phyloP scores from a whole-genome alignment of 2,797 vertebrate species.

The Poecilia picta region DNA sequence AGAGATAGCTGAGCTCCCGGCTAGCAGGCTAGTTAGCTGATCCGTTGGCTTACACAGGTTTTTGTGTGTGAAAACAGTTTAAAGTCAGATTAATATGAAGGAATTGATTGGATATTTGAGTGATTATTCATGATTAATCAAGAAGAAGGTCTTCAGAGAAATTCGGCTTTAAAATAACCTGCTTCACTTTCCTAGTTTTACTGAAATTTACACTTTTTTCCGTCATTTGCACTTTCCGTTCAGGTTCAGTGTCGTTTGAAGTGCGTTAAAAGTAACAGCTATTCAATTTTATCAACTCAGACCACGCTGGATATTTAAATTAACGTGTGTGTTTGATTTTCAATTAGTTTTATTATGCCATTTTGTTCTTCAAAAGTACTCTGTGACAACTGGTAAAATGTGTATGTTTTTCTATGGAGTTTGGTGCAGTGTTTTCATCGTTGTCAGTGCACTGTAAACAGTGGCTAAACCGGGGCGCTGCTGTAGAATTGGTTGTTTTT shows the following conservation, averaged over 20 bases:
- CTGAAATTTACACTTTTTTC: neutral
- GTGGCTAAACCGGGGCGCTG: neutral
- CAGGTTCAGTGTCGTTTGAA: neutral
- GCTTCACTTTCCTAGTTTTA: fast-evolving
- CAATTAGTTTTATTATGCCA: neutral
- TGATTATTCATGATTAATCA: fast-evolving
- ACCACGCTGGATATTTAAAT: neutral
- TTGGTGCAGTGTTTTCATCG: neutral
- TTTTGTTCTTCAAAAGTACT: neutral
- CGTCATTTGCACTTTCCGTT: neutral
- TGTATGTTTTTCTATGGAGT: neutral
- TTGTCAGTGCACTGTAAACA: neutral
- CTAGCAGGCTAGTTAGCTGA: conserved; percentile 25
- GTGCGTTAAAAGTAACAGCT: neutral
- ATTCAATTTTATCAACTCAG: neutral
- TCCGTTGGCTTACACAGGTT: neutral
- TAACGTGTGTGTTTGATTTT: neutral
- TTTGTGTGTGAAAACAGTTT: fast-evolving
- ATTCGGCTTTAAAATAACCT: neutral
- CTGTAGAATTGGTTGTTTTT: neutral
- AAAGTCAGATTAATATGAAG: fast-evolving
- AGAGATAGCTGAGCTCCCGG: conserved; percentile 29
- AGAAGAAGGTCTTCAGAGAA: fast-evolving
- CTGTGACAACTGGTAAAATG: neutral
- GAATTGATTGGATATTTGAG: fast-evolving